A percentile compares a stretch with the other conserved stretches of the same genome.
Evolutionary conservation across 2,113 vertebrate species (phyloP).

Genomic region (Lipophrys pholis): DNA sequence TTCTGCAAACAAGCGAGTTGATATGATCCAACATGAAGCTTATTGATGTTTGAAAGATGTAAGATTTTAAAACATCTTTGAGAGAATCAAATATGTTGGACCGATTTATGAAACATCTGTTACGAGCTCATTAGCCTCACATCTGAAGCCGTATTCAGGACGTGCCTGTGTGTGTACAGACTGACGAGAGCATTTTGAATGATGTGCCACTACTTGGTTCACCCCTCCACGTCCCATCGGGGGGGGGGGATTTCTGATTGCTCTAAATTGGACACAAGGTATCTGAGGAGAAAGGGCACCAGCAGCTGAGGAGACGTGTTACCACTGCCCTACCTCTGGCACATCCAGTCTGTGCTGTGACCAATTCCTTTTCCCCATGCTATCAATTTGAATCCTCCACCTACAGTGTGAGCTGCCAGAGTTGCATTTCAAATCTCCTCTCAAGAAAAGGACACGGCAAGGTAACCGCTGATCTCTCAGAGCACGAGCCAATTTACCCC

Average conservation of each 20-base stretch:
- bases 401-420: slow-evolving; percentile 5
- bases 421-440: slow-evolving; percentile 27
- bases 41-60: slow-evolving; percentile 9
- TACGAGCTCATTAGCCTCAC: slow-evolving; percentile 2
- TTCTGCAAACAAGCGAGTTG: slow-evolving; percentile 4
- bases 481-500: slow-evolving; percentile 36
- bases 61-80: slow-evolving; percentile 6
- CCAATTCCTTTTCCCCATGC: slow-evolving; percentile 35
- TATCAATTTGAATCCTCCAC: slow-evolving; percentile 45
- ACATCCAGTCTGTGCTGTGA: slow-evolving; percentile 34
- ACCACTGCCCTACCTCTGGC: slow-evolving; percentile 22
- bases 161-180: no score
- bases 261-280: slow-evolving; percentile 29
- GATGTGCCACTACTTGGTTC: slow-evolving; percentile 9
- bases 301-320: slow-evolving; percentile 19
- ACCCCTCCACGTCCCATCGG: slow-evolving; percentile 8
- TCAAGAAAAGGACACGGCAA: slow-evolving; percentile 28
- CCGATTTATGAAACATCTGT: slow-evolving; percentile 43
- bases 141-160: slow-evolving; percentile 21
- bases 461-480: slow-evolving; percentile 17
- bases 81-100: not conserved
- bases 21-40: not conserved
- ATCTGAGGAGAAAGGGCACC: slow-evolving; percentile 8
- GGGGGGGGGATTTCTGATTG: slow-evolving; percentile 7
- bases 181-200: not conserved